These are phyloP conservation scores for Melipona bicolor DNA, from an alignment of 2,888 invertebrate genomes.

Conservation along the genomic window DNA sequence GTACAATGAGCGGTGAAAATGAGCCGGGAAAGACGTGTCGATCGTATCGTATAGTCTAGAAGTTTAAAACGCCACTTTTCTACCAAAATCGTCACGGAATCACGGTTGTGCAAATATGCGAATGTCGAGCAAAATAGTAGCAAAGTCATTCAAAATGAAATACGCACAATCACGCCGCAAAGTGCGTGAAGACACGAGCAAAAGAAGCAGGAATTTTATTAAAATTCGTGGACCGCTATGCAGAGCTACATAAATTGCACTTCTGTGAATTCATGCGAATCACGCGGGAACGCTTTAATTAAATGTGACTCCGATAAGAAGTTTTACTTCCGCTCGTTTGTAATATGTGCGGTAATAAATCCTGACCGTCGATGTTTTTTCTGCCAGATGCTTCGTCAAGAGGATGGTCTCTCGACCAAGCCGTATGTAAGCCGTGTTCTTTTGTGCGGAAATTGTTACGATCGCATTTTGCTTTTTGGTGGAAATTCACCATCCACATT, in stretches of 20 bases:
- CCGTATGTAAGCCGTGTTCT: background rate
- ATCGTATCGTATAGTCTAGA: background rate
- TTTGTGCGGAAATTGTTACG: background rate
- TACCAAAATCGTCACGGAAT: background rate
- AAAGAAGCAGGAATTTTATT: slow-evolving; percentile 45
- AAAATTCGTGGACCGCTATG: slow-evolving; percentile 39
- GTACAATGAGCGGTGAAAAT: too few species aligned
- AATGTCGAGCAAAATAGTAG: background rate
- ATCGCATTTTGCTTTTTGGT: background rate
- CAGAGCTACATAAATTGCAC: slow-evolving; percentile 41
- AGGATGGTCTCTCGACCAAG: background rate
- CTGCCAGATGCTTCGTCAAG: background rate
- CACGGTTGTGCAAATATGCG: too few species aligned
- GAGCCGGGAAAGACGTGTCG: background rate
- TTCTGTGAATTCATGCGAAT: slow-evolving; percentile 43
- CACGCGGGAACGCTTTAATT: slow-evolving; percentile 48
- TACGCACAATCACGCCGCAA: slow-evolving; percentile 13
- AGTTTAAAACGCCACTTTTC: background rate
- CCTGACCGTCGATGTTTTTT: slow-evolving; percentile 29
- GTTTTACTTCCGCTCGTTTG: background rate
- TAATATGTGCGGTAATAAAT: slow-evolving; percentile 41
- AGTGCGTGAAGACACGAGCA: slow-evolving; percentile 33
- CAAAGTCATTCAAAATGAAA: slow-evolving; percentile 19
- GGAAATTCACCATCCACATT: background rate
- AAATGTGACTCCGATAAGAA: slow-evolving; percentile 48